A percentile compares a stretch with the other conserved stretches of the same genome.
phyloP scores from a whole-genome alignment of 2,113 vertebrate species.

The Colistium nudipinnis region DNA sequence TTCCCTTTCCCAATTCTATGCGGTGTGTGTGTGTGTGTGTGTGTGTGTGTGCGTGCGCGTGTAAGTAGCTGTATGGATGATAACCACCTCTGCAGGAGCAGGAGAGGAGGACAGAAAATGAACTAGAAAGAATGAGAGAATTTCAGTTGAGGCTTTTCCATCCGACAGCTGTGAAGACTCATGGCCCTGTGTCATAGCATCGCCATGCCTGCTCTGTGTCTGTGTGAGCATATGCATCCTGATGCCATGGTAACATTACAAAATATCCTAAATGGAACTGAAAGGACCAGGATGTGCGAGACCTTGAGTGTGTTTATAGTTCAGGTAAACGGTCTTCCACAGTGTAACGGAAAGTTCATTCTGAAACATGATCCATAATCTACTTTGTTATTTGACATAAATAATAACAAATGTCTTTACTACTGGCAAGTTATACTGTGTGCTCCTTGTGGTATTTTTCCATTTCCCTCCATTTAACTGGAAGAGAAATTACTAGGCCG shows the following conservation, averaged over 20 bases:
- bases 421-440: background rate
- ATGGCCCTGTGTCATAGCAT: background rate
- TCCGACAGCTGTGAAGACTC: constrained; percentile 45
- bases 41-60: background rate
- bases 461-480: background rate
- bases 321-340: constrained; percentile 11
- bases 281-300: constrained; percentile 8
- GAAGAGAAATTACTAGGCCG: background rate
- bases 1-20: constrained; percentile 39
- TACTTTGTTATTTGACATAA: background rate
- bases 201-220: constrained; percentile 13
- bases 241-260: constrained; percentile 38
- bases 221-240: constrained; percentile 19
- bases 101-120: background rate
- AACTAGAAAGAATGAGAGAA: background rate
- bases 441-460: background rate
- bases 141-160: constrained; percentile 21
- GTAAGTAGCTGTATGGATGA: background rate
- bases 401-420: background rate
- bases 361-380: background rate
- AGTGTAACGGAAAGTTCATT: background rate
- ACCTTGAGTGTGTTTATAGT: constrained; percentile 10
- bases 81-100: constrained; percentile 25
- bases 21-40: background rate
- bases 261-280: constrained; percentile 3